Base-by-base conservation (phyloP, 2,888 invertebrate species). In the Drosophila demipolita region DNA sequence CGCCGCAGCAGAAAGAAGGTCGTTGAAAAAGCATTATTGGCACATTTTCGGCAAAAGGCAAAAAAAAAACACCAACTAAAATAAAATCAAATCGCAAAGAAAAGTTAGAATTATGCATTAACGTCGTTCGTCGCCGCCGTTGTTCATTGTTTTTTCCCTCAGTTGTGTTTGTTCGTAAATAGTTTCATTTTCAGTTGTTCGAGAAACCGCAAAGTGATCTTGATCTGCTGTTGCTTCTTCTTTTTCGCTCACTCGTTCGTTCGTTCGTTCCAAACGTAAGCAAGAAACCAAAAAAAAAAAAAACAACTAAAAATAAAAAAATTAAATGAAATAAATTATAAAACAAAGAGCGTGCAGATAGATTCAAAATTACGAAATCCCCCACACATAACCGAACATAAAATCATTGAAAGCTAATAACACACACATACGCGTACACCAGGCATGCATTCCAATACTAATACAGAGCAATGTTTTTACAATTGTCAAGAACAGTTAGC, bases 1-100 rank as follows among this genome's bases (percentile, higher is more conserved):
- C 78, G 80, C 77, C 78, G 80, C 65, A 80, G 81, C 80, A 73
- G 80, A 67, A 72, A 78, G 78, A 78, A 80, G 78, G 77, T 78
- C 81, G 78, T 67, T 67, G 42, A 55, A 58, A 58, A 72, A 62
- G 52, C 61, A 62, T 74, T 73, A 75, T 78, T 82, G 72, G 78
- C 79, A 82, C 45, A 67, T 75, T 80, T 79, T 81, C 68, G 81
- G 67, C 73, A 85, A 70, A 78, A 80, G 57, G 57, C 53, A 65
- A 60, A 73, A 72, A 78, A 64, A 58, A 52, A 71, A 59, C 62
- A 75, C 54, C 23, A 78, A 48, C 45, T 7, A 45, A 45, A 63
- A 26, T 50, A 20, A 42, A 33, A 66, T 35, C 9, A 53, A 58
- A 15, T 57, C 60, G 59, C 60, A 70, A 64, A 60, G 45, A 64